Evolutionary conservation across 2,113 vertebrate species (phyloP), one percentile per base, ranked within the genome.

Genomic region (Murina feae): DNA sequence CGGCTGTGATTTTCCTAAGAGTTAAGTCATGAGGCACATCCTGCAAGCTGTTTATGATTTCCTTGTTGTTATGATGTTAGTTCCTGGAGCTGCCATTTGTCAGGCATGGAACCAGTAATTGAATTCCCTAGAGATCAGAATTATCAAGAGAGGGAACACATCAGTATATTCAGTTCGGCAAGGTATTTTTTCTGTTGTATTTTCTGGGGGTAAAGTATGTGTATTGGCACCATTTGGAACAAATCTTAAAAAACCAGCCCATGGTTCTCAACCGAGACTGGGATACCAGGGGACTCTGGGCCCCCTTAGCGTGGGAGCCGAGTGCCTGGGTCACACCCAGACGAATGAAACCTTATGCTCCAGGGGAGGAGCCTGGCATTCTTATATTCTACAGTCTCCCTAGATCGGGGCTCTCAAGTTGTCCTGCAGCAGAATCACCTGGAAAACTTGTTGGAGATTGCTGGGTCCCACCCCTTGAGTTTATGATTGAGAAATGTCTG

Each of bases 51-150:
- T 72, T 95, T 84, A 13, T 74, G 74, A 88, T 91, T 95, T 92
- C 93, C 78, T 94, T 72, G 53, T 88, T 81, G 21, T 78, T 85
- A 82, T 68, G 78, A 88, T 68, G 44, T 84, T 93, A 94, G 86
- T 78, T 74, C 37, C 47, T 30, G 13, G 47, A 88, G 53, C 47
- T 74, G 86, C 89, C 78, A 9, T 95, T 88, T 94, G 83, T 93
- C 79, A 93, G 83, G 20, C 55, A 37, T 63, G 63, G 82, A 47
- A 86, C 68, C 75, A 86, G 68, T 95, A 74, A 91, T 72, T 93
- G 95, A 95, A 96, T 83, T 92, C 91, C 93, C 89, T 89, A 44
- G 68, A 95, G 83, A 65, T 92, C 88, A 94, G 78, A 91, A 85
- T 91, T 96, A 69, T 78, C 37, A 75, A 63, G 72, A 79, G 20